Evolutionary conservation across 2,888 invertebrate genomes (phyloP), one percentile per base, ranked within the genome.

Genomic region (Melikaiella ostensackeni): DNA sequence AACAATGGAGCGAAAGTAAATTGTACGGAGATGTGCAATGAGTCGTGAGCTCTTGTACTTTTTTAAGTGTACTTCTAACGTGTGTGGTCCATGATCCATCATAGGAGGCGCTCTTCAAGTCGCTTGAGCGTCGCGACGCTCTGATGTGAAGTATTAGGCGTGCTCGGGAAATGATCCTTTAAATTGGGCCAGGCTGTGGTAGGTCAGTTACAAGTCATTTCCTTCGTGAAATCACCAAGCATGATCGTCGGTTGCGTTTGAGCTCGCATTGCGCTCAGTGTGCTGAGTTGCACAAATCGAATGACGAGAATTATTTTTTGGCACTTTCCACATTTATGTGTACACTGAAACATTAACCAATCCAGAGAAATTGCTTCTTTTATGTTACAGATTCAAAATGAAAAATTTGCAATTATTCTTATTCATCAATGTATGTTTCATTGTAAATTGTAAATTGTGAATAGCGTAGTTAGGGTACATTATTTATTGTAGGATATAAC

Each of bases 111-210:
- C 30, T 75, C 83, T 84, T 82, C 78, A 78, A 77, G 84, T 79
- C 80, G 81, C 81, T 81, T 81, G 80, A 86, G 86, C 87, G 87
- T 88, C 87, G 88, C 88, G 86, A 86, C 88, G 88, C 84, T 88
- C 87, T 87, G 89, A 88, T 86, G 85, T 85, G 86, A 84, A 82
- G 84, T 86, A 88, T 84, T 84, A 86, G 85, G 84, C 84, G 82
- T 75, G 83, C 84, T 85, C 81, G 85, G 88, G 89, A 89, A 90
- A 90, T 88, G 90, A 88, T 88, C 89, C 90, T 86, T 90, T 89
- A 90, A 90, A 90, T 90, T 90, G 89, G 90, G 84, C 88, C 85
- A 80, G 86, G 83, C 88, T 88, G 90, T 88, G 90, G 90, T 90
- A 90, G 90, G 90, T 88, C 88, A 88, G 88, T 88, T 84, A 86